phyloP scores from a whole-genome alignment of 1,140 invertebrate species.

The Metopolophium dirhodum region DNA sequence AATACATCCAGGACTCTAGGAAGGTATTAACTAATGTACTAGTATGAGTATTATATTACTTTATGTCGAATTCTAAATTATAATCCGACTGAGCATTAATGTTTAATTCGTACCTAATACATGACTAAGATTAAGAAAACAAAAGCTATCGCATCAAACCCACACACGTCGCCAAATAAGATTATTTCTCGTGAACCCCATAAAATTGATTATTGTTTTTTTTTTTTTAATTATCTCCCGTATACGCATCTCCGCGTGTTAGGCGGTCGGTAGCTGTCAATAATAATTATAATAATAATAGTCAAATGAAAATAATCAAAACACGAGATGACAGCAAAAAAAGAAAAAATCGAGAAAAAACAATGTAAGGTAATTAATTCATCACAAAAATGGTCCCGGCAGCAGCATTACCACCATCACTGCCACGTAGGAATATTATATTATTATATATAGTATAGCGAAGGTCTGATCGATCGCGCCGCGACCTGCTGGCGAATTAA shows the following conservation, averaged over 20 bases:
- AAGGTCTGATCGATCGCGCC: not conserved
- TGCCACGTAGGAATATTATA: not conserved
- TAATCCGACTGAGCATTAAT: not conserved
- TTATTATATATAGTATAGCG: not conserved
- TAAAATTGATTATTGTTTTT: not conserved
- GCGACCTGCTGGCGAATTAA: slow-evolving; percentile 39
- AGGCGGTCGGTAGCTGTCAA: slow-evolving; percentile 26
- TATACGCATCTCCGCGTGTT: not conserved
- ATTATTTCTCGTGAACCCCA: not conserved
- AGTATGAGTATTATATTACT: not conserved
- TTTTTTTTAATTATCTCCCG: slow-evolving; percentile 39
- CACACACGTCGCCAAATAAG: slow-evolving; percentile 29
- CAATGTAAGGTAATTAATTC: slow-evolving; percentile 44
- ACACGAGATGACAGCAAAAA: not conserved
- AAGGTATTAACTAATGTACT: not conserved
- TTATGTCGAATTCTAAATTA: not conserved
- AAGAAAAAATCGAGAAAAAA: not conserved
- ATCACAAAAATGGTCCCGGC: not conserved
- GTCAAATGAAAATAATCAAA: slow-evolving; percentile 6
- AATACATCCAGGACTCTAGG: not conserved
- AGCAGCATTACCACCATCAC: not conserved
- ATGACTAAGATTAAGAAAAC: not conserved
- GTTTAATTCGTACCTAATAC: not conserved
- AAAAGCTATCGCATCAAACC: not conserved
- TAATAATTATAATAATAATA: slow-evolving; percentile 23